Conservation (phyloP, 2,113 vertebrate species). For the Hiodon alosoides region DNA sequence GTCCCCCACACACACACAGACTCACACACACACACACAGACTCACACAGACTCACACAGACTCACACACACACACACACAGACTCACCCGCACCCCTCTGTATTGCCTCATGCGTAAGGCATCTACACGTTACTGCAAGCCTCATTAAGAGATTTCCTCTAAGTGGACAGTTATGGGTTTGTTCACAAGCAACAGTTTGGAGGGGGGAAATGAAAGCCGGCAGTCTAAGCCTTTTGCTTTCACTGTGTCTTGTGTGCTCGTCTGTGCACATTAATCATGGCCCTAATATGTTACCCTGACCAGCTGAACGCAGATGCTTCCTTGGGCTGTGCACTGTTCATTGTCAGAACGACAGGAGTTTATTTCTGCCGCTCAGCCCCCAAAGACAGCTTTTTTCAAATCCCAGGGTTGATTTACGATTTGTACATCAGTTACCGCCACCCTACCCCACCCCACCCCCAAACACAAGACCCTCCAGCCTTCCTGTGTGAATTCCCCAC, state of each 20-base stretch:
- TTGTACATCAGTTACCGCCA: neutral
- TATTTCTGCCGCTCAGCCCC: neutral
- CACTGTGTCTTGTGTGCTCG: neutral
- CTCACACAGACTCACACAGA: neutral
- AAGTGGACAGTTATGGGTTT: constrained; percentile 7
- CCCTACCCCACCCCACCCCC: too few relatives aligned
- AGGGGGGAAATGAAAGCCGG: neutral
- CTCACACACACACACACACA: constrained; percentile 6
- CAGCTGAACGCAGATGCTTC: neutral
- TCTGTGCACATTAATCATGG: constrained; percentile 4
- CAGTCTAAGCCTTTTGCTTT: neutral
- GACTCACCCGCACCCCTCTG: neutral
- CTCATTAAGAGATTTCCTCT: constrained; percentile 12
- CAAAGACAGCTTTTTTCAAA: neutral
- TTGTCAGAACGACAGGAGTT: constrained; percentile 14
- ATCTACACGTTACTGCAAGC: constrained; percentile 9
- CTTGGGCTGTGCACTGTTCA: constrained; percentile 1
- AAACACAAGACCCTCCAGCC: too few relatives aligned
- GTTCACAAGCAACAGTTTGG: neutral
- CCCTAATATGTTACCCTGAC: neutral
- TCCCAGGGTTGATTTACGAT: neutral
- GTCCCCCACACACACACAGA: too few relatives aligned
- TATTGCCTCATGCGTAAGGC: neutral
- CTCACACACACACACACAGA: neutral
- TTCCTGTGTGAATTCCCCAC: too few relatives aligned